Base-by-base conservation (phyloP, 1,140 invertebrate genomes). In the Lucilia sericata region DNA sequence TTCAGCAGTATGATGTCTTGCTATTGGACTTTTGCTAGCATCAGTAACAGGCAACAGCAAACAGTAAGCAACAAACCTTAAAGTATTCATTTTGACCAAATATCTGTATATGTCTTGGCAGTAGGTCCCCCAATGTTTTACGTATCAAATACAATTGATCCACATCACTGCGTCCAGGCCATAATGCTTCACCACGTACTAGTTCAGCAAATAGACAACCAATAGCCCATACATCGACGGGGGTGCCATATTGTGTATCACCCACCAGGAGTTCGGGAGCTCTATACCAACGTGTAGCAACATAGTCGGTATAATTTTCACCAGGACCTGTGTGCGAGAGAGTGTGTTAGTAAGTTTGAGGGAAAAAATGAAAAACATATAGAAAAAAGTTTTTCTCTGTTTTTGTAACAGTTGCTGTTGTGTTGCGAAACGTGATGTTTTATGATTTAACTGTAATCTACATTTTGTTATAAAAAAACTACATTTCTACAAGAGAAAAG, bases 261-360 rank as follows among this genome's bases (percentile, higher is more conserved):
- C 99, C 99, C 0, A 99, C 98, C 25, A 99, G 92, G 12, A 99
- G 92, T 92, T 99, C 99, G 0, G 98, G 98, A 17, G 98, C 96
- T 83, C 99, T 93, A 91, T 99, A 99, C 98, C 98, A 99, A 34
- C 99, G 93, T 8, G 99, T 99, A 2, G 99, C 99, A 75, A 99
- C 99, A 91, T 99, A 99, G 91, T 99, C 99, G 82, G 99, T 99
- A 90, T 99, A 99, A 91, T 98, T 98, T 93, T 99, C 98, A 9
- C 97, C 98, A 0, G 98, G 97, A 91, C 93, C 94, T 94, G 88
- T 85, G 60, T 17, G 47, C 14, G 14, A 75, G 14, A 75, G 87
- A 36, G 9, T 8, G 65, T 51, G 34, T 17, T 30, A 70, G n/a
- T 19, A 19, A 70, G 8, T 21, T n/a, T 14, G 21, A 34, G 74